Percentiles rank a stretch among this genome's conserved stretches.
Conservation (phyloP, 2,888 invertebrate genomes). For the Metallyticus violacea region DNA sequence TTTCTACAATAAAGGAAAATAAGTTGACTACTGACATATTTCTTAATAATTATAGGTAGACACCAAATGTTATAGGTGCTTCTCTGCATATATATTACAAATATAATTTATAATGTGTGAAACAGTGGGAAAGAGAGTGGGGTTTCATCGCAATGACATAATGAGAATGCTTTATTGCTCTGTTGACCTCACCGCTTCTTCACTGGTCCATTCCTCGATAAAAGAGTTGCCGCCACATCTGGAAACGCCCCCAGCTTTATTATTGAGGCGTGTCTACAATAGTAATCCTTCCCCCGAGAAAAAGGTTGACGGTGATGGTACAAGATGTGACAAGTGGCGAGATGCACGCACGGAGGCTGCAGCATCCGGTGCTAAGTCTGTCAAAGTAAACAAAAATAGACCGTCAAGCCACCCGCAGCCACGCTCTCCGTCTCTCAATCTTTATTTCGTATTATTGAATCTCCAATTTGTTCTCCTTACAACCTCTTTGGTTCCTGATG, state of each 20-base stretch:
- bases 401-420: not conserved
- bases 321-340: not conserved
- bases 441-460: not conserved
- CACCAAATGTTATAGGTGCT: too few species aligned
- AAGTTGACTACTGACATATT: too few species aligned
- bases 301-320: not conserved
- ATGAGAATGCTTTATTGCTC: too few species aligned
- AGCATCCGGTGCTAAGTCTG: not conserved
- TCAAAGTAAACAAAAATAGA: not conserved
- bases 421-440: not conserved
- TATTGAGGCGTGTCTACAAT: not conserved
- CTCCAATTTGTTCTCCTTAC: not conserved
- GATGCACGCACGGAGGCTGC: not conserved
- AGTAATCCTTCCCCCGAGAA: not conserved
- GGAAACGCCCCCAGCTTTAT: not conserved
- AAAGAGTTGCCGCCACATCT: not conserved
- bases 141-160: too few species aligned
- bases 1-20: too few species aligned
- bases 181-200: not conserved
- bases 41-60: too few species aligned
- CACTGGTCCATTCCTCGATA: too few species aligned
- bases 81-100: too few species aligned
- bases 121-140: too few species aligned
- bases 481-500: not conserved
- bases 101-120: too few species aligned